Evolutionary conservation across 2,888 invertebrate species (phyloP), one percentile per base, ranked within the genome.

Genomic region (Saturnia pavonia): DNA sequence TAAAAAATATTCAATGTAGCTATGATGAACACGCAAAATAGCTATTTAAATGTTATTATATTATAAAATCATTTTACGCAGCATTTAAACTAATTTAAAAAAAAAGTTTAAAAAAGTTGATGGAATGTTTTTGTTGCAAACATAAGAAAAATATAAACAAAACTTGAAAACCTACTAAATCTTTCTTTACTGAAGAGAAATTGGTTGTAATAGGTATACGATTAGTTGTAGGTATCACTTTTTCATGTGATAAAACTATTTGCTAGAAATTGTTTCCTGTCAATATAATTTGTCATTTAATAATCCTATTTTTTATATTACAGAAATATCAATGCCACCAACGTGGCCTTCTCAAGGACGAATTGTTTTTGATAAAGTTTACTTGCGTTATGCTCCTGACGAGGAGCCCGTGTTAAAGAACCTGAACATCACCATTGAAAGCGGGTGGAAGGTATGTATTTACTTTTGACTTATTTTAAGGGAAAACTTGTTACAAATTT

Each of bases 281-380:
- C 6, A 34, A 19, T 19, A 48, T 7, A 48, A 4, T n/a, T 48
- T 14, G 27, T 60, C 8, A n/a, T n/a, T n/a, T n/a, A n/a, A n/a
- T n/a, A n/a, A n/a, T n/a, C n/a, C n/a, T n/a, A n/a, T 25, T 11
- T 75, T 72, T 74, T 76, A 72, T 78, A 75, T 75, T 82, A 78
- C 84, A 94, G 94, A 89, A 77, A 91, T 94, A 57, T 87, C 94
- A 51, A 95, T 95, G 45, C 94, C 94, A 0, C 82, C 89, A 0
- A 87, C 88, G 0, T 97, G 97, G 97, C 96, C 96, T 0, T 82
- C 89, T 8, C 82, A 94, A 57, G 96, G 96, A 11, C 90, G 87
- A 77, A 89, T 97, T 22, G 90, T 92, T 69, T 96, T 96, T 79
- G 88, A 94, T 72, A 89, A 95, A 68, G 92, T 96, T 2, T 92